A percentile compares a stretch with the other conserved stretches of the same genome.
Evolutionary conservation across 1,140 invertebrate species (phyloP).

Genomic region (Drosophila asahinai): DNA sequence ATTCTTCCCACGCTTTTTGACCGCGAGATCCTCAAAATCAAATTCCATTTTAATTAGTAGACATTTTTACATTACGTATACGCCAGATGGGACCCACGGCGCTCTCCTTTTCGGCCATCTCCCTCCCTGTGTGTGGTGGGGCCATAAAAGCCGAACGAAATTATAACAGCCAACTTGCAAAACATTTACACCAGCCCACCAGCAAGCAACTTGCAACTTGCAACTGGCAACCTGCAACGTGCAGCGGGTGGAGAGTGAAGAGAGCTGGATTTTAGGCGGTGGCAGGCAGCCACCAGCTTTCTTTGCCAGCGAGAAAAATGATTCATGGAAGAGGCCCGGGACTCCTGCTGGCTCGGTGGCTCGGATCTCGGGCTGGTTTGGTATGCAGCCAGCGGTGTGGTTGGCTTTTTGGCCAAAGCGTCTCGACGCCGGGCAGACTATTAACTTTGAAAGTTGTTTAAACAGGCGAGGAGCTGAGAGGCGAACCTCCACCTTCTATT

Average conservation of each 20-base stretch:
- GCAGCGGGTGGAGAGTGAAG: constrained; percentile 18
- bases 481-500: constrained; percentile 81
- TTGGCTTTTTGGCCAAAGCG: constrained; percentile 67
- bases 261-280: constrained; percentile 40
- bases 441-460: constrained; percentile 84
- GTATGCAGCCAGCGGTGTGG: constrained; percentile 28
- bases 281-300: constrained; percentile 52
- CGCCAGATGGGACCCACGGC: constrained; percentile 36
- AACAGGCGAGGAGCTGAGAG: constrained; percentile 72
- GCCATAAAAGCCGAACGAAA: constrained; percentile 64
- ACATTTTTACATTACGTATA: constrained; percentile 76
- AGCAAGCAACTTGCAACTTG: constrained; percentile 15
- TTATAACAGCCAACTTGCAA: constrained; percentile 76
- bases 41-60: constrained; percentile 77
- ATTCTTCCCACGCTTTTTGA: constrained; percentile 54
- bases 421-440: constrained; percentile 80
- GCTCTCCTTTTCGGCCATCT: constrained; percentile 40
- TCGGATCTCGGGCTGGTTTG: constrained; percentile 21
- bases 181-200: constrained; percentile 74
- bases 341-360: constrained; percentile 66
- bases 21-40: constrained; percentile 39
- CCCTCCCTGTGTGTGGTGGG: constrained; percentile 37
- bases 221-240: constrained; percentile 17
- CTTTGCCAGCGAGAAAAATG: constrained; percentile 69
- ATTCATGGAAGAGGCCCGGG: constrained; percentile 65